phyloP scores from a whole-genome alignment of 2,797 vertebrate genomes.

The Acipenser ruthenus region DNA sequence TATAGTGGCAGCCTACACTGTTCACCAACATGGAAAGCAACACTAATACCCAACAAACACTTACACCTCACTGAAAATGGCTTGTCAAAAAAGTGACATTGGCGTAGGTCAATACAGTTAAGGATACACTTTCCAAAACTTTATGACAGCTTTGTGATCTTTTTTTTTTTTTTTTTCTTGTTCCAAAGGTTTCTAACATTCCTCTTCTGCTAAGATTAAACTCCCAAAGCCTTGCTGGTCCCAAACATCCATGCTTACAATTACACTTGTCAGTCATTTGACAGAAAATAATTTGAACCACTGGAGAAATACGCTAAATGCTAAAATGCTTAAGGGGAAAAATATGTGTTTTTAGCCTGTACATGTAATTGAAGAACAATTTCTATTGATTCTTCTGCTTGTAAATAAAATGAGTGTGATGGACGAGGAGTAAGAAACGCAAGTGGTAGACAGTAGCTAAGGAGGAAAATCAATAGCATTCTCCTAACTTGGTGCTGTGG shows the following conservation, averaged over 20 bases:
- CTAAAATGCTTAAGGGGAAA: constrained; percentile 52
- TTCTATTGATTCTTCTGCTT: constrained; percentile 57
- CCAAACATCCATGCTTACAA: constrained; percentile 44
- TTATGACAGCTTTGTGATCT: constrained; percentile 40
- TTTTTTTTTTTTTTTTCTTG: constrained; percentile 6
- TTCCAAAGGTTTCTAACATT: neutral
- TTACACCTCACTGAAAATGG: constrained; percentile 24
- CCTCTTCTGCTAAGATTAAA: neutral
- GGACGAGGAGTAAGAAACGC: constrained; percentile 65
- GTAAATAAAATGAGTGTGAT: constrained; percentile 60
- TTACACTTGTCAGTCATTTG: constrained; percentile 69
- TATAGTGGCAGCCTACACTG: too few relatives aligned
- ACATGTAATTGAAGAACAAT: constrained; percentile 54
- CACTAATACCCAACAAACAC: too few relatives aligned
- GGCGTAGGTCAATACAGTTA: constrained; percentile 36
- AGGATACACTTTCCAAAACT: constrained; percentile 29
- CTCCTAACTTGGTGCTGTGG: constrained; percentile 53
- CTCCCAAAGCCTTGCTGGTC: constrained; percentile 38
- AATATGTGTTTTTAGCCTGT: constrained; percentile 57
- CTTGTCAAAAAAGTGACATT: constrained; percentile 25
- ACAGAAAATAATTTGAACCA: constrained; percentile 54
- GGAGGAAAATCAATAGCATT: constrained; percentile 57
- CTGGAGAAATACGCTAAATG: constrained; percentile 59
- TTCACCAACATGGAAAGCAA: too few relatives aligned
- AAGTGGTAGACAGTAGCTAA: constrained; percentile 47